Percentiles rank a stretch among this genome's conserved stretches.
Conservation (phyloP, 1,140 invertebrate genomes). For the Sesamia nonagrioides region DNA sequence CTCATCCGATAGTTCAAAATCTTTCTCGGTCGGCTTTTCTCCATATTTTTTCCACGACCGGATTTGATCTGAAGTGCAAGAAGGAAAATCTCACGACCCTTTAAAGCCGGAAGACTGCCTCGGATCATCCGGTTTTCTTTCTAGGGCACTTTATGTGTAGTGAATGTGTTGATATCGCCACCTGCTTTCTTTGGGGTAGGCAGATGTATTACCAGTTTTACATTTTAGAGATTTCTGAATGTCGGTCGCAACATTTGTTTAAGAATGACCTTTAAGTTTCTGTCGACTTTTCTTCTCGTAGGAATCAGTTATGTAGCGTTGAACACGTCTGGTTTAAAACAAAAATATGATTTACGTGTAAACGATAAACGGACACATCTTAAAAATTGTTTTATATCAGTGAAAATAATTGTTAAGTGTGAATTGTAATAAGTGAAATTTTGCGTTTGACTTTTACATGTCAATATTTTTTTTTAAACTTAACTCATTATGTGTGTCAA, state of each 20-base stretch:
- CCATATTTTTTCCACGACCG: conserved; percentile 10
- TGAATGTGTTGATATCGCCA: conserved; percentile 5
- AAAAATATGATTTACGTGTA: too few relatives aligned
- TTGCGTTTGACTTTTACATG: too few relatives aligned
- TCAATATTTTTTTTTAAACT: too few relatives aligned
- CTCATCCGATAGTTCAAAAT: neutral
- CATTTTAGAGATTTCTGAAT: neutral
- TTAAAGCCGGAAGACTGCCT: conserved; percentile 17
- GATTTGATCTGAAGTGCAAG: conserved; percentile 20
- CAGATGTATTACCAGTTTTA: neutral
- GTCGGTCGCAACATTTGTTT: neutral
- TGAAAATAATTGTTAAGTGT: too few relatives aligned
- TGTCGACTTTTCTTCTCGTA: too few relatives aligned
- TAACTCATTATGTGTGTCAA: too few relatives aligned
- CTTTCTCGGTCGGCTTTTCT: conserved; percentile 11
- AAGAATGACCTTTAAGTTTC: too few relatives aligned
- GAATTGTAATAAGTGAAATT: too few relatives aligned
- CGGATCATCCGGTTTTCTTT: conserved; percentile 36
- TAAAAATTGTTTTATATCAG: too few relatives aligned
- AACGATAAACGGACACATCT: too few relatives aligned
- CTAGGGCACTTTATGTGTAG: conserved; percentile 22
- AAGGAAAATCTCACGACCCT: conserved; percentile 30
- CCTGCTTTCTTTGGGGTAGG: neutral
- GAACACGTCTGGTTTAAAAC: too few relatives aligned
- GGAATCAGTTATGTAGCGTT: too few relatives aligned